phyloP scores from a whole-genome alignment of 2,113 vertebrate species.

The Fregata magnificens region DNA sequence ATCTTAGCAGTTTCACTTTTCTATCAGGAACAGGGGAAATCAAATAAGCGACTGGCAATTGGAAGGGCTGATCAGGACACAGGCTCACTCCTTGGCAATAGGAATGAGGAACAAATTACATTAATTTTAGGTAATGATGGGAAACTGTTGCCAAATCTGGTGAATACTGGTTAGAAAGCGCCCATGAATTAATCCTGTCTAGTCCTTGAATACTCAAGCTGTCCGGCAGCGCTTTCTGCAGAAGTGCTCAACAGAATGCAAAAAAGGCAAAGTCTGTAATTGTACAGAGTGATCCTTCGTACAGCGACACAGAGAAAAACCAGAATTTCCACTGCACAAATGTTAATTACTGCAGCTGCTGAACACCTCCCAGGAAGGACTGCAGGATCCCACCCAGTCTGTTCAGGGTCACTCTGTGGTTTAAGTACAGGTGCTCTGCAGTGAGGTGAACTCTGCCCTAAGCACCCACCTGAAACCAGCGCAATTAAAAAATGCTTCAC shows the following conservation, averaged over 20 bases:
- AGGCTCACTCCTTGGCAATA: not conserved
- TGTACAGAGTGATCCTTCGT: not conserved
- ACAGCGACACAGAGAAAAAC: not conserved
- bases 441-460: not conserved
- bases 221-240: not conserved
- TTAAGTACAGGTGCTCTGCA: not conserved
- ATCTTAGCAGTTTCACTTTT: not conserved
- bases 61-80: not conserved
- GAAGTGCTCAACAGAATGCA: not conserved
- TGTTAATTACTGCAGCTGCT: not conserved
- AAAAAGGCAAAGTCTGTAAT: not conserved
- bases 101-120: not conserved
- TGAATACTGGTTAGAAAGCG: not conserved
- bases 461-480: not conserved
- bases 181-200: not conserved
- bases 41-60: accelerated
- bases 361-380: not conserved
- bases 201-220: not conserved
- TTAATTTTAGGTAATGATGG: slow-evolving; percentile 17
- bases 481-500: not conserved
- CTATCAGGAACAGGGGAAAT: not conserved
- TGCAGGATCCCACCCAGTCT: not conserved
- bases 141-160: not conserved
- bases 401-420: not conserved
- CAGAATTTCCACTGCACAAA: not conserved